Evolutionary conservation across 2,888 invertebrate species (phyloP).

Genomic region (Drosophila neonasuta): DNA sequence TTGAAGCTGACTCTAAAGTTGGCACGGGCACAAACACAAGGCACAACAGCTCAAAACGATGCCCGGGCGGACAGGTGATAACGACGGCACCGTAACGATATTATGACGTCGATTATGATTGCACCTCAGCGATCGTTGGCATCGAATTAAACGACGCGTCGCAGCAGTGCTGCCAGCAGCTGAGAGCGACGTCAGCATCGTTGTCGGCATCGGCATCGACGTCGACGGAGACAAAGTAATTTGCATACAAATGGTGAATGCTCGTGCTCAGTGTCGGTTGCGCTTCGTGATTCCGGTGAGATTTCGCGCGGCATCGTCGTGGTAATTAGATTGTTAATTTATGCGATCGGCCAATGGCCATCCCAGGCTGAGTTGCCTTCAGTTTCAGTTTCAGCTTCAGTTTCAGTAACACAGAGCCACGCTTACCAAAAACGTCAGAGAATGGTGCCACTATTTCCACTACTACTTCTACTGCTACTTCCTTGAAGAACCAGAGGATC

Average conservation of each 20-base stretch:
- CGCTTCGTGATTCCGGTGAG: conserved; percentile 72
- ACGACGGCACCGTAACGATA: conserved; percentile 66
- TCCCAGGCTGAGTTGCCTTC: not conserved
- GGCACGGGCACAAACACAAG: not conserved
- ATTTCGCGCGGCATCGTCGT: conserved; percentile 50
- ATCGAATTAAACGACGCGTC: conserved; percentile 1
- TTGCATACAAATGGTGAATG: conserved; percentile 77
- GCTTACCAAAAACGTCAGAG: conserved; percentile 8
- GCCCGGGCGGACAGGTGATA: conserved; percentile 62
- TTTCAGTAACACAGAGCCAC: not conserved
- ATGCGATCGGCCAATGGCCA: conserved; percentile 51
- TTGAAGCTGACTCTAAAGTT: conserved; percentile 6
- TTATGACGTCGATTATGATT: conserved; percentile 76
- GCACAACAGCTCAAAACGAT: conserved; percentile 11
- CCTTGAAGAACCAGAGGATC: conserved; percentile 5
- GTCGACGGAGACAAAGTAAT: conserved; percentile 51
- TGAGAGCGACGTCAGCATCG: not conserved
- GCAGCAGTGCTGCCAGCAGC: not conserved
- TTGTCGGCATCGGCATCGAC: conserved; percentile 9
- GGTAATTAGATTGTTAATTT: conserved; percentile 75
- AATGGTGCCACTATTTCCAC: not conserved
- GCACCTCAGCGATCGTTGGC: conserved; percentile 51
- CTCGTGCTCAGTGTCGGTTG: conserved; percentile 74
- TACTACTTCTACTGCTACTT: not conserved
- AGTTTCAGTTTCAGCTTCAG: not conserved